These are phyloP conservation scores for Muntiacus reevesi DNA, from an alignment of 2,113 vertebrate genomes.

Conservation along the genomic window DNA sequence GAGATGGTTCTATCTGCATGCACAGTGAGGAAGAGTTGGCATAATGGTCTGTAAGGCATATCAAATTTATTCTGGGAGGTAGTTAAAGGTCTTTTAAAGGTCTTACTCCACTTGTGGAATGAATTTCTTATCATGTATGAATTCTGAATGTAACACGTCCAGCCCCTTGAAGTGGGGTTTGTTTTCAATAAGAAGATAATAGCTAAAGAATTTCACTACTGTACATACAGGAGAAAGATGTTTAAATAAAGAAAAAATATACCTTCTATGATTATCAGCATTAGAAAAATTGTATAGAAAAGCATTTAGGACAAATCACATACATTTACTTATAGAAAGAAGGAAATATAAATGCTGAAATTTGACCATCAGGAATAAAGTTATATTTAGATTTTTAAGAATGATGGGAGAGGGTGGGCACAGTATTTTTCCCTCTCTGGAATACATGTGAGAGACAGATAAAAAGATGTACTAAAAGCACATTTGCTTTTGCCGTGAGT, in stretches of 20 bases:
- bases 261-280: constrained; percentile 56
- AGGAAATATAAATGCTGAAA: not conserved
- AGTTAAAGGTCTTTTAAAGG: constrained; percentile 86
- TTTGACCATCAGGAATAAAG: not conserved
- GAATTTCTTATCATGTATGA: constrained; percentile 82
- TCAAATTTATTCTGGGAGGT: constrained; percentile 81
- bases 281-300: constrained; percentile 66
- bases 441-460: not conserved
- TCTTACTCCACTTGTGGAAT: constrained; percentile 84
- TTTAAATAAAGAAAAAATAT: constrained; percentile 71
- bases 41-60: constrained; percentile 81
- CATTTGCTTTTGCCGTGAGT: not conserved
- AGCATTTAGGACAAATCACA: constrained; percentile 40
- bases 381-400: not conserved
- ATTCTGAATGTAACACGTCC: constrained; percentile 74
- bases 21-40: constrained; percentile 73
- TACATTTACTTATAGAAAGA: not conserved
- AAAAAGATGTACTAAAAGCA: not conserved
- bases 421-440: not conserved
- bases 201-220: constrained; percentile 74
- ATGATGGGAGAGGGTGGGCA: not conserved
- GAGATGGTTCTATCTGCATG: constrained; percentile 74
- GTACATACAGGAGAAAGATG: constrained; percentile 53
- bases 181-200: constrained; percentile 70
- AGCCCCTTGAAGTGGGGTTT: constrained; percentile 70